These are phyloP conservation scores for Catostomus latipinnis DNA, from an alignment of 2,797 vertebrate genomes.

Conservation along the genomic window DNA sequence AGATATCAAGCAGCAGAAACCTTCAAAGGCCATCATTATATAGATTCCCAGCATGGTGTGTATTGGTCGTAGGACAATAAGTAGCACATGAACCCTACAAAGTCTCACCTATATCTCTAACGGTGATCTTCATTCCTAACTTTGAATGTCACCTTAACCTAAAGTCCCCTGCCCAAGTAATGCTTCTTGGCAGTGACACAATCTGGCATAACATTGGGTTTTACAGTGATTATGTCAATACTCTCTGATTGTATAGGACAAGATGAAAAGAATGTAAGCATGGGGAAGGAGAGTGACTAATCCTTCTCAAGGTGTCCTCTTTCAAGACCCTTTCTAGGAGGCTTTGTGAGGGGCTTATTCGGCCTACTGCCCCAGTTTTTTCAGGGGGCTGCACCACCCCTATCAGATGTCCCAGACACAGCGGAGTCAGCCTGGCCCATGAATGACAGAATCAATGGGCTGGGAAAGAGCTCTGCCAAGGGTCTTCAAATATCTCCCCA, in stretches of 20 bases:
- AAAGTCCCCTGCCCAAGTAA: constrained; percentile 68
- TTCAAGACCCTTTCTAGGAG: constrained; percentile 81
- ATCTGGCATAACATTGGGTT: constrained; percentile 71
- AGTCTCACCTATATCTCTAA: constrained; percentile 50
- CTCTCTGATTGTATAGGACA: constrained; percentile 75
- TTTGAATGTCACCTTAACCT: constrained; percentile 61
- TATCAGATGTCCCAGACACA: constrained; percentile 85
- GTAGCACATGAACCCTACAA: constrained; percentile 19
- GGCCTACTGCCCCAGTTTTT: constrained; percentile 78
- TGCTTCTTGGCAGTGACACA: constrained; percentile 71
- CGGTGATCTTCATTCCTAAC: constrained; percentile 51
- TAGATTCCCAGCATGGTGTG: constrained; percentile 12
- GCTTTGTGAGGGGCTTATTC: constrained; percentile 82
- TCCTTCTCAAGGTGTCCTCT: constrained; percentile 81
- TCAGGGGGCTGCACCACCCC: constrained; percentile 72
- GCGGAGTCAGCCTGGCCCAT: constrained; percentile 78
- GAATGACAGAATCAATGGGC: constrained; percentile 83
- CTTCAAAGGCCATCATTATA: constrained; percentile 55
- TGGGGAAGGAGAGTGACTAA: constrained; percentile 69
- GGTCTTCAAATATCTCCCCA: constrained; percentile 77
- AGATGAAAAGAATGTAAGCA: constrained; percentile 79
- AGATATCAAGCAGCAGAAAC: constrained; percentile 44
- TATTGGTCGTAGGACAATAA: constrained; percentile 9
- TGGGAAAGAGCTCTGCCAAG: constrained; percentile 75
- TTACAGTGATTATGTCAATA: constrained; percentile 82